Percentiles rank a stretch among this genome's conserved stretches.
These are phyloP conservation scores for Acrocera orbiculus DNA, from an alignment of 2,888 invertebrate species.

Conservation along the genomic window DNA sequence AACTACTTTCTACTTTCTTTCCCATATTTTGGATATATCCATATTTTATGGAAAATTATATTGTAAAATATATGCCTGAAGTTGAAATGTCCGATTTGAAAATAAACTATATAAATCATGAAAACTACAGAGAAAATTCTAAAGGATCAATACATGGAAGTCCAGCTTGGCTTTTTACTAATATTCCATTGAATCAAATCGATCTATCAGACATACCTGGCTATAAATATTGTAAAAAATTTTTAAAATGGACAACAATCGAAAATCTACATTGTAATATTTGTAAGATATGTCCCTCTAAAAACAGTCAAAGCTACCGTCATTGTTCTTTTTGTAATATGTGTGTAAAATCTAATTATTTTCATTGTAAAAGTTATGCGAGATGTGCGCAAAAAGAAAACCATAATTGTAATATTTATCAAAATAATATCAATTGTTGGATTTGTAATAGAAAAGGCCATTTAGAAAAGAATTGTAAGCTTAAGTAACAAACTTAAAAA, in stretches of 20 bases:
- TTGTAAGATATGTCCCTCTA: constrained; percentile 57
- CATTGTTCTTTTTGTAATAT: constrained; percentile 47
- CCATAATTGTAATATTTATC: constrained; percentile 36
- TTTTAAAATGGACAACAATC: constrained; percentile 47
- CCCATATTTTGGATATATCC: constrained; percentile 71
- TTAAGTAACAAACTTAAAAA: no score
- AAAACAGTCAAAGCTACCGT: constrained; percentile 49
- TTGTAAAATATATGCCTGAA: constrained; percentile 46
- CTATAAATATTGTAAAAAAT: constrained; percentile 54
- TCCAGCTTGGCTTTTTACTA: constrained; percentile 77
- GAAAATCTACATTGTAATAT: constrained; percentile 57
- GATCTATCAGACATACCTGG: constrained; percentile 35
- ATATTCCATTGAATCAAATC: constrained; percentile 38
- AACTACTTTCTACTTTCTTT: constrained; percentile 32
- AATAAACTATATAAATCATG: constrained; percentile 42
- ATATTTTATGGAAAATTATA: constrained; percentile 71
- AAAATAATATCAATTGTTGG: constrained; percentile 24
- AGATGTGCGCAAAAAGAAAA: constrained; percentile 39
- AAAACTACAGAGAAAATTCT: constrained; percentile 31
- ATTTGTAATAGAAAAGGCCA: constrained; percentile 24
- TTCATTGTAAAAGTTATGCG: constrained; percentile 55
- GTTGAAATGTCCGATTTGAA: constrained; percentile 76
- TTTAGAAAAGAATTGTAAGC: constrained; percentile 22
- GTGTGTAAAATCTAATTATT: constrained; percentile 74
- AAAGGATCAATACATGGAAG: constrained; percentile 54